A percentile compares a stretch with the other conserved stretches of the same genome.
These are phyloP conservation scores for Neostethus bicornis DNA, from an alignment of 2,797 vertebrate genomes.

Conservation along the genomic window DNA sequence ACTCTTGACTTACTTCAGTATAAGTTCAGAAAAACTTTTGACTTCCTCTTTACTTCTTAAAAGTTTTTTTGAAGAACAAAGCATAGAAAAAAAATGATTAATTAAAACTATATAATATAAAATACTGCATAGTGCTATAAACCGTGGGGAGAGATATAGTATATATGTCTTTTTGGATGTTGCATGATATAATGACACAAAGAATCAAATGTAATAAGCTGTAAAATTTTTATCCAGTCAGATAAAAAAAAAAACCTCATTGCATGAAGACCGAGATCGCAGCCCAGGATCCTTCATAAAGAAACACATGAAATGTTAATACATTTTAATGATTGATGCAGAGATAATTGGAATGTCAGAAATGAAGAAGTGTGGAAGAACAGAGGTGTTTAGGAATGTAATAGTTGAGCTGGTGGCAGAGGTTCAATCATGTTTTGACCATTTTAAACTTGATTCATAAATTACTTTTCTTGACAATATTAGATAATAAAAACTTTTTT, in stretches of 20 bases:
- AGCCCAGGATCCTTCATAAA: constrained; percentile 65
- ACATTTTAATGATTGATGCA: constrained; percentile 75
- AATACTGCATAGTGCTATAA: constrained; percentile 23
- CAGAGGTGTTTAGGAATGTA: constrained; percentile 61
- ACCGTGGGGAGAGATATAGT: constrained; percentile 18
- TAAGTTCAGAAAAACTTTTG: background rate
- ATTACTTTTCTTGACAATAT: constrained; percentile 51
- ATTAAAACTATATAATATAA: constrained; percentile 36
- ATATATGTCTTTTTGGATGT: constrained; percentile 43
- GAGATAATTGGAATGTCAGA: constrained; percentile 75
- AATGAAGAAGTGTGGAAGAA: constrained; percentile 64
- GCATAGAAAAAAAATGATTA: constrained; percentile 30
- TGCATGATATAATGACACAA: constrained; percentile 48
- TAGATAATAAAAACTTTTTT: constrained; percentile 62
- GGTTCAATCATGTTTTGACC: constrained; percentile 62
- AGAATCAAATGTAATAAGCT: constrained; percentile 59
- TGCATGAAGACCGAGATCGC: constrained; percentile 31
- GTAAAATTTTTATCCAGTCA: constrained; percentile 55
- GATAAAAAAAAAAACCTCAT: constrained; percentile 50
- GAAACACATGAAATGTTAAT: constrained; percentile 71
- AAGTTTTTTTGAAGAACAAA: constrained; percentile 13
- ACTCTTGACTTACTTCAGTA: background rate
- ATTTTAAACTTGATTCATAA: constrained; percentile 61
- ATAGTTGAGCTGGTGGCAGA: constrained; percentile 54
- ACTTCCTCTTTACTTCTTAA: constrained; percentile 3